These are phyloP conservation scores for Sminthurinus signatus DNA, from an alignment of 1,140 invertebrate species.

Conservation along the genomic window DNA sequence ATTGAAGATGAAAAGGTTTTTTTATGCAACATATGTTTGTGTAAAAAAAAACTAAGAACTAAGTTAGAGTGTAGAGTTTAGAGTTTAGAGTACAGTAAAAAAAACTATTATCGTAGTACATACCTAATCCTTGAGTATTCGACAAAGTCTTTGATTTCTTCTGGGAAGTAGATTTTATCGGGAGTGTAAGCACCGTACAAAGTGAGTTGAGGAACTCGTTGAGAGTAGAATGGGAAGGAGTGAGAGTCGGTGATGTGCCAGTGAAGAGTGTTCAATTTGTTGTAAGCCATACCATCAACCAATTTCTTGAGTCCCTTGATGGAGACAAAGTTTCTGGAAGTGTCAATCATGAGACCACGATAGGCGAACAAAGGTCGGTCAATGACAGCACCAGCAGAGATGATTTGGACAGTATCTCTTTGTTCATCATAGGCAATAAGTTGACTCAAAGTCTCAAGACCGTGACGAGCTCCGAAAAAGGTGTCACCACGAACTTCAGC, in stretches of 20 bases:
- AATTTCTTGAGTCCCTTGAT: slow-evolving; percentile 42
- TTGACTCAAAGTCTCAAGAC: slow-evolving; percentile 44
- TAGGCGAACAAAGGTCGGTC: slow-evolving; percentile 43
- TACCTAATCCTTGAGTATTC: slow-evolving; percentile 43
- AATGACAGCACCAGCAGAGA: slow-evolving; percentile 40
- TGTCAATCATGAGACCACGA: slow-evolving; percentile 42
- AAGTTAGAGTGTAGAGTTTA: too few relatives aligned
- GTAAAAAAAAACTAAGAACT: too few relatives aligned
- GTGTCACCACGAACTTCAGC: slow-evolving; percentile 42
- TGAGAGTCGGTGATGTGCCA: slow-evolving; percentile 47
- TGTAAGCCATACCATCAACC: slow-evolving; percentile 46
- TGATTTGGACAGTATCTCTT: slow-evolving; percentile 38
- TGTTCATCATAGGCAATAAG: slow-evolving; percentile 43
- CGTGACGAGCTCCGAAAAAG: slow-evolving; percentile 45
- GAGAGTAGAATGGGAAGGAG: slow-evolving; percentile 45
- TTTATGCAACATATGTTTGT: background rate
- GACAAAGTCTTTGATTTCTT: slow-evolving; percentile 44
- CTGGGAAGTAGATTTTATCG: slow-evolving; percentile 43
- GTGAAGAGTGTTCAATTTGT: slow-evolving; percentile 46
- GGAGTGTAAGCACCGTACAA: slow-evolving; percentile 45
- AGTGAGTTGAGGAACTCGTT: slow-evolving; percentile 44
- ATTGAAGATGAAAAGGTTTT: too few relatives aligned
- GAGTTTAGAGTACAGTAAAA: too few relatives aligned
- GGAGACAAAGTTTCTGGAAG: slow-evolving; percentile 43
- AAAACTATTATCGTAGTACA: too few relatives aligned